phyloP scores from a whole-genome alignment of 2,888 invertebrate species.

The Leptinotarsa peninsularis region DNA sequence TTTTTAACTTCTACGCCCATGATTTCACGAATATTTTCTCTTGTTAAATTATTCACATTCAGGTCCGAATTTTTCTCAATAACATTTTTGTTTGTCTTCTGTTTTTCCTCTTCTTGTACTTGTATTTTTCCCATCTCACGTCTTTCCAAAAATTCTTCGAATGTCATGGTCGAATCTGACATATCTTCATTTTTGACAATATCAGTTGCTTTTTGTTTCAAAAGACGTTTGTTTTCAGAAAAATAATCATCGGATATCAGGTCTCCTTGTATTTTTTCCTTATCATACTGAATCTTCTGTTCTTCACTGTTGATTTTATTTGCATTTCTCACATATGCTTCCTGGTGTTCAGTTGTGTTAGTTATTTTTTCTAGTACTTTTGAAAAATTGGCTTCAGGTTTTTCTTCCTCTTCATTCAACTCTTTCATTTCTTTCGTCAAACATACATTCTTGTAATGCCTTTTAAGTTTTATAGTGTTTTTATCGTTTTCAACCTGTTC shows the following conservation, averaged over 20 bases:
- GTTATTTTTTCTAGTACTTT: constrained; percentile 11
- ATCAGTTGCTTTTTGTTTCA: constrained; percentile 29
- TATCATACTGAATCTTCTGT: constrained; percentile 7
- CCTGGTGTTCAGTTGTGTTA: neutral
- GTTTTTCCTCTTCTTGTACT: constrained; percentile 6
- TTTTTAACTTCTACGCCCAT: constrained; percentile 30
- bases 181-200: constrained; percentile 26
- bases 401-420: neutral
- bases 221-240: neutral
- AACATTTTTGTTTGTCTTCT: neutral
- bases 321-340: constrained; percentile 8
- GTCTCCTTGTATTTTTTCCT: constrained; percentile 3
- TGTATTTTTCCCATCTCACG: neutral
- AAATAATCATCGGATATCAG: neutral
- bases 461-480: neutral
- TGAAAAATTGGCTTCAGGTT: neutral
- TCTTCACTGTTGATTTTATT: neutral
- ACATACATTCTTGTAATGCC: neutral
- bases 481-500: constrained; percentile 2
- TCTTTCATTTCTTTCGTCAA: neutral
- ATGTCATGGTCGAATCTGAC: constrained; percentile 36
- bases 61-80: neutral
- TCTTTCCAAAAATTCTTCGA: constrained; percentile 40
- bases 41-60: constrained; percentile 7
- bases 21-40: constrained; percentile 30